Conservation (phyloP, 2,888 invertebrate species). For the Urechis unicinctus region DNA sequence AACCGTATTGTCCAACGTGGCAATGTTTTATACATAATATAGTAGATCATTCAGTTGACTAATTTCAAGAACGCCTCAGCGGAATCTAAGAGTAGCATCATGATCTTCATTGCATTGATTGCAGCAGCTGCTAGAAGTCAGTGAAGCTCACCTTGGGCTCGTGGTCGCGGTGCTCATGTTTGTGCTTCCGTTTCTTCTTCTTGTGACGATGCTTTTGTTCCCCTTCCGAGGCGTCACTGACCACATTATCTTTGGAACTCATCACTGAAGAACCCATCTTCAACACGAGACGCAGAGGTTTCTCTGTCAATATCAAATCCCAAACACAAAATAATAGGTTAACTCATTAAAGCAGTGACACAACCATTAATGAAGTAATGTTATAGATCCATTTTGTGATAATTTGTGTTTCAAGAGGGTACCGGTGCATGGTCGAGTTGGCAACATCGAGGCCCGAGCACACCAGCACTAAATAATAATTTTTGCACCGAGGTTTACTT, state of each 20-base stretch:
- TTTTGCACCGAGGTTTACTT: no score
- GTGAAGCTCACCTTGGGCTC: neutral
- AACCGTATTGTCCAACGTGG: neutral
- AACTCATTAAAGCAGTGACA: neutral
- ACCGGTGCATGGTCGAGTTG: no score
- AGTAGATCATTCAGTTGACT: no score
- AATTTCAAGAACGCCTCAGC: no score
- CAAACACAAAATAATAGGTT: neutral
- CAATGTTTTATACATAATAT: no score
- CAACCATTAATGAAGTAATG: no score
- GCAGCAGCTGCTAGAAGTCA: no score
- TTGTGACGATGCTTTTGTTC: constrained; percentile 18
- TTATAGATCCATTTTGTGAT: no score
- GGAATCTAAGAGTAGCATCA: no score
- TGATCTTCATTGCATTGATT: constrained; percentile 4
- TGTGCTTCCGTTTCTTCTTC: constrained; percentile 19
- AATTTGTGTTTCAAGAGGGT: no score
- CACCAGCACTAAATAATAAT: no score
- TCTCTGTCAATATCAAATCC: constrained; percentile 6
- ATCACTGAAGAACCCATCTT: constrained; percentile 12
- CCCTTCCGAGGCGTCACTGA: constrained; percentile 3
- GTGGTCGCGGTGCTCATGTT: constrained; percentile 1
- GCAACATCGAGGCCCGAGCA: no score
- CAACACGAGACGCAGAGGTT: constrained; percentile 15
- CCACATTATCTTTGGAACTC: neutral